Evolutionary conservation across 1,140 invertebrate genomes (phyloP), one percentile per base, ranked within the genome.

Genomic region (Lepidurus packardi): DNA sequence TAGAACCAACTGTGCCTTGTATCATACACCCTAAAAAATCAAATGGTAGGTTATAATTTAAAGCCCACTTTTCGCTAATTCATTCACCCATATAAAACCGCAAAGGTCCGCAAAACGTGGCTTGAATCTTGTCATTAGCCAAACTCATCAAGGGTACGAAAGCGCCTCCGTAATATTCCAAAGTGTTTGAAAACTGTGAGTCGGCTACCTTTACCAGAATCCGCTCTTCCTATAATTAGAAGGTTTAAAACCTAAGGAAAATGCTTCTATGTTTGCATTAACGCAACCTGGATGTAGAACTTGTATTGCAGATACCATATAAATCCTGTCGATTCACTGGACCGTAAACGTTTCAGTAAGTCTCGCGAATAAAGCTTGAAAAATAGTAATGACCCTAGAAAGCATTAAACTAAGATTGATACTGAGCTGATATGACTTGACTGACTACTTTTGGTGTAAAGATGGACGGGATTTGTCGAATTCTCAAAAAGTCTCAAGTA

Each of bases 141-240:
- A 65, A 65, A 65, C 53, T 65, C 53, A 65, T 65, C 13, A 13
- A 7, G 16, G 53, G 53, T 65, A 65, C 13, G 21, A 65, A 65
- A 65, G 53, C 53, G 16, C 53, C 53, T 65, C 53, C 53, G 13
- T 65, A 65, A 16, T 65, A 65, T 16, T 65, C 53, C 53, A 65
- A 65, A 65, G 53, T 65, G 13, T 65, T 65, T 7, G 13, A 65
- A 65, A 65, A 65, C 3, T 65, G 53, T 9, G 53, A 65, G 13
- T 65, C 53, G 13, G 53, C 53, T 16, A 65, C 53, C 21, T 16
- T 65, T 13, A 16, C 53, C 13, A 65, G 21, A 65, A 65, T 9
- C 7, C 53, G 53, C 13, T 65, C 53, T 16, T 65, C 53, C 13
- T 34, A 34, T 2, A 34, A 34, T 34, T 34, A 34, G 34, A 34